These are phyloP conservation scores for Synanthedon vespiformis DNA, from an alignment of 2,888 invertebrate genomes.

Conservation along the genomic window DNA sequence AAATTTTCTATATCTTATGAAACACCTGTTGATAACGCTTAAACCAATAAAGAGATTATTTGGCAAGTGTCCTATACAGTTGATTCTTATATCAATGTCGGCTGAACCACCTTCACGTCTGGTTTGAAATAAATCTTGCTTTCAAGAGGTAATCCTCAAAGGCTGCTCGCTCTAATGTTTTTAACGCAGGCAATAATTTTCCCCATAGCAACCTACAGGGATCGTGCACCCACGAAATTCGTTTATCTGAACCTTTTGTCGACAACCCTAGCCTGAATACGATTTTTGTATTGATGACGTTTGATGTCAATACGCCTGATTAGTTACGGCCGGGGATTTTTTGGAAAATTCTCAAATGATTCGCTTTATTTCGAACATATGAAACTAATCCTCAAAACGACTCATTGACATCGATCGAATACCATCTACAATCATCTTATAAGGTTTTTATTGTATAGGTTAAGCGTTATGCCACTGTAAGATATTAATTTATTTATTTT, in stretches of 20 bases:
- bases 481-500: no score
- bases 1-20: no score
- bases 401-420: no score
- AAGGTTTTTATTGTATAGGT: no score
- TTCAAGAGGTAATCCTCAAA: conserved; percentile 22
- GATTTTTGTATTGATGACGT: conserved; percentile 3
- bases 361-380: background rate
- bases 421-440: no score
- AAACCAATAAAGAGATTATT: no score
- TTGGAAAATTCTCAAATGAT: background rate
- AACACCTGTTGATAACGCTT: no score
- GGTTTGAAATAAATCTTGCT: conserved; percentile 27
- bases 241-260: conserved; percentile 11
- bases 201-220: conserved; percentile 1
- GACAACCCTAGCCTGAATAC: background rate
- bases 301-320: conserved; percentile 9
- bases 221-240: conserved; percentile 7
- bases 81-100: background rate
- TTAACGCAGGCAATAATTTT: conserved; percentile 14
- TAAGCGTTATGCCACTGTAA: no score
- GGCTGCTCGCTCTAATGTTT: conserved; percentile 9
- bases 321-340: background rate
- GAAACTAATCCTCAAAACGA: no score
- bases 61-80: no score
- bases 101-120: conserved; percentile 1